These are phyloP conservation scores for Allygus modestus DNA, from an alignment of 2,888 invertebrate genomes.

Conservation along the genomic window DNA sequence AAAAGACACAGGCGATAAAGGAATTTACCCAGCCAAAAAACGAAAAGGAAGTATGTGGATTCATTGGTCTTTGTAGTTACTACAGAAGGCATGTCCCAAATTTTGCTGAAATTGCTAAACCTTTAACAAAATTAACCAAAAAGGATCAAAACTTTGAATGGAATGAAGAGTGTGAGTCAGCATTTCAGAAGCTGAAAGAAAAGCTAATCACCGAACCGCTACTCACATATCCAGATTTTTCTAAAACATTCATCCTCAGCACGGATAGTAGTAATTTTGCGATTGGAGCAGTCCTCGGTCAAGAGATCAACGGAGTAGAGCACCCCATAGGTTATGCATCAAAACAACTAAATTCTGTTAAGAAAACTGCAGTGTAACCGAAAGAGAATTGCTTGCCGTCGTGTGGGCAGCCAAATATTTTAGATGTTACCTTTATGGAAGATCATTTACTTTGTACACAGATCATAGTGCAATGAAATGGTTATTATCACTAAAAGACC, in stretches of 20 bases:
- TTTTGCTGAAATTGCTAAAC: slow-evolving; percentile 1
- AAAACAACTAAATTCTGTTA: slow-evolving; percentile 70
- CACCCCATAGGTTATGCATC: slow-evolving; percentile 72
- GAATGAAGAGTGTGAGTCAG: background rate
- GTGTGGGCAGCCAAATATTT: slow-evolving; percentile 71
- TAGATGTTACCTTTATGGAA: slow-evolving; percentile 68
- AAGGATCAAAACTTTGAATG: background rate
- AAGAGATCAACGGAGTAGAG: slow-evolving; percentile 70
- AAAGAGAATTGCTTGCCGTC: slow-evolving; percentile 71
- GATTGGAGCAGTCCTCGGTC: slow-evolving; percentile 70
- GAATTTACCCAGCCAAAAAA: background rate
- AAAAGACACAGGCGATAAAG: background rate
- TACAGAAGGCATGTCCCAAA: background rate
- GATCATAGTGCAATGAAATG: slow-evolving; percentile 66
- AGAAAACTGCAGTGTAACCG: slow-evolving; percentile 70
- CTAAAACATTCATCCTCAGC: slow-evolving; percentile 58
- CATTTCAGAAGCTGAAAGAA: background rate
- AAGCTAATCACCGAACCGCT: slow-evolving; percentile 22
- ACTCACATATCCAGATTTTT: slow-evolving; percentile 62
- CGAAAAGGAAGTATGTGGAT: background rate
- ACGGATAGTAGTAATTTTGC: slow-evolving; percentile 71
- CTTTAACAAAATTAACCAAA: slow-evolving; percentile 3
- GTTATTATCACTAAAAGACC: slow-evolving; percentile 65
- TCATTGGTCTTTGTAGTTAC: background rate
- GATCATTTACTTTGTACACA: slow-evolving; percentile 62